Conservation (phyloP, 2,888 invertebrate species). For the Drosophila nr. perissopoda region DNA sequence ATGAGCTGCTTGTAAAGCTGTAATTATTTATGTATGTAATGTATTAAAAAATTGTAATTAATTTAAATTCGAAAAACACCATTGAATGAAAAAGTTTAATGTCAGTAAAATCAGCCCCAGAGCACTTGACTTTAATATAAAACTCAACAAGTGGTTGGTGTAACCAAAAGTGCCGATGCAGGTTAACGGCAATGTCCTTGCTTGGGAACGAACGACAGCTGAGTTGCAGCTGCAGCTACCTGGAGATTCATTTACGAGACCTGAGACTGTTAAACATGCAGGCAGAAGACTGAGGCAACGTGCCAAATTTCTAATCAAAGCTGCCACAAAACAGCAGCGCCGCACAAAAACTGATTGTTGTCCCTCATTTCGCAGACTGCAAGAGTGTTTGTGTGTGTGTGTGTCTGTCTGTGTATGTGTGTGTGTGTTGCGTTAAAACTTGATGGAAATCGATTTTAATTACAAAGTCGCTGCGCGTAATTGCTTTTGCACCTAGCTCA, state of each 20-base stretch:
- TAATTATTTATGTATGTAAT: not conserved
- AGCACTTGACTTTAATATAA: not conserved
- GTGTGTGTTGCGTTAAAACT: constrained; percentile 52
- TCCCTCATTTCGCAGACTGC: constrained; percentile 16
- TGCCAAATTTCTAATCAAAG: constrained; percentile 76
- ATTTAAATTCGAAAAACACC: not conserved
- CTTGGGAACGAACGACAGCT: not conserved
- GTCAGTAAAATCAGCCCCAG: not conserved
- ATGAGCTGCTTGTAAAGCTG: fast-evolving
- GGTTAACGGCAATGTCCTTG: not conserved
- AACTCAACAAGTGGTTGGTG: not conserved
- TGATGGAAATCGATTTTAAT: constrained; percentile 78
- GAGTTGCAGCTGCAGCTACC: not conserved
- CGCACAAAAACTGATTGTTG: constrained; percentile 68
- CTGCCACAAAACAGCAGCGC: constrained; percentile 63
- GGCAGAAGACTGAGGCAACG: constrained; percentile 13
- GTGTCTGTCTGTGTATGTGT: constrained; percentile 7
- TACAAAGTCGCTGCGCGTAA: constrained; percentile 79
- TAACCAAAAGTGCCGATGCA: not conserved
- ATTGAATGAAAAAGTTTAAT: not conserved
- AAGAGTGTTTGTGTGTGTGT: constrained; percentile 2
- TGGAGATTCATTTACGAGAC: constrained; percentile 21
- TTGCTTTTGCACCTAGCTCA: constrained; percentile 76
- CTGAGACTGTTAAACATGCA: not conserved
- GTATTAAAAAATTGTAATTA: not conserved